Evolutionary conservation across 2,888 invertebrate species (phyloP).

Genomic region (Drosophila conformis): DNA sequence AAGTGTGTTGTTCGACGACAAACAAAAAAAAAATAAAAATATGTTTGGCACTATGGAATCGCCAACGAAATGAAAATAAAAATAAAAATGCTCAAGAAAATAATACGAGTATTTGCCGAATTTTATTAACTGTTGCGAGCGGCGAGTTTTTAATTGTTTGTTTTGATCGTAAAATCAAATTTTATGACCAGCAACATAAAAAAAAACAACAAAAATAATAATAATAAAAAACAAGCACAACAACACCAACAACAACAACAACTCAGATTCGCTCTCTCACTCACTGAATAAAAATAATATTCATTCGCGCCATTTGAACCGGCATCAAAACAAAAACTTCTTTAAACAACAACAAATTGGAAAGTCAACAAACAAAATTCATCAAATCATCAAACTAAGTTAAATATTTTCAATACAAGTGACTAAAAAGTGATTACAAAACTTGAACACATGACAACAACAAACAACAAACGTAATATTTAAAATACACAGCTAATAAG

Average conservation of each 20-base stretch:
- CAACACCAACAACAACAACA: constrained; percentile 9
- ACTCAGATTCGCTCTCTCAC: constrained; percentile 54
- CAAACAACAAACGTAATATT: neutral
- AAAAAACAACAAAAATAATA: constrained; percentile 37
- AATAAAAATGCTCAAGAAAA: constrained; percentile 4
- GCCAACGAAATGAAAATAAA: constrained; percentile 5
- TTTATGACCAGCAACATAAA: constrained; percentile 81
- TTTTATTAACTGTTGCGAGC: constrained; percentile 76
- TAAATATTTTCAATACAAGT: neutral
- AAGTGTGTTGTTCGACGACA: constrained; percentile 36
- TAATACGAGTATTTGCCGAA: constrained; percentile 40
- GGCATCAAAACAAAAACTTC: constrained; percentile 50
- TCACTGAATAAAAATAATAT: constrained; percentile 39
- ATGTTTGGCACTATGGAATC: constrained; percentile 5
- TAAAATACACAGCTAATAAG: neutral
- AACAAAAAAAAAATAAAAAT: constrained; percentile 21
- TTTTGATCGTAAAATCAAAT: constrained; percentile 84
- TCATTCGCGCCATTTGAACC: constrained; percentile 64
- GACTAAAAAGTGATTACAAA: constrained; percentile 13
- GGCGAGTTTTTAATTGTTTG: constrained; percentile 83
- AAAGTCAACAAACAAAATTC: constrained; percentile 8
- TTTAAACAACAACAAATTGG: constrained; percentile 26
- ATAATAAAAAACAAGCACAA: constrained; percentile 57
- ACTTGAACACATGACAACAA: neutral
- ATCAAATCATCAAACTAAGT: neutral